Conservation (phyloP, 92 coral and sea anemone genomes). For the Galaxea fascicularis region DNA sequence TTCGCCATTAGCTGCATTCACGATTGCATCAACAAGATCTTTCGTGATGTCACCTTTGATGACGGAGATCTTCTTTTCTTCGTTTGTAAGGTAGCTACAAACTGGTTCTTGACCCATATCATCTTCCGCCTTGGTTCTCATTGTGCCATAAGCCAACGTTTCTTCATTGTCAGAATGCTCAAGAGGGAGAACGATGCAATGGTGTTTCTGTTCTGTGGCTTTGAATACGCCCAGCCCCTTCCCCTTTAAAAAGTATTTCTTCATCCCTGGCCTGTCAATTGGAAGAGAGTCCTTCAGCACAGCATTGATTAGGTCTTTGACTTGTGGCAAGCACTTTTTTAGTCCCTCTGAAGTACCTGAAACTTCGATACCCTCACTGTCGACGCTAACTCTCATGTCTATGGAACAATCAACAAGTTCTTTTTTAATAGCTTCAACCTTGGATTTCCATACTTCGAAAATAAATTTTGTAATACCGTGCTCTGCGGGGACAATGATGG, state of each 20-base stretch:
- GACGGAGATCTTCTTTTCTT: slow-evolving; percentile 58
- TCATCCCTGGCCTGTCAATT: slow-evolving; percentile 82
- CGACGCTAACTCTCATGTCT: slow-evolving; percentile 38
- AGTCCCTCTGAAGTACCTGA: slow-evolving; percentile 82
- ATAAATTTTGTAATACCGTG: slow-evolving; percentile 54
- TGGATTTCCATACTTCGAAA: slow-evolving; percentile 39
- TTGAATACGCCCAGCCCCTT: slow-evolving; percentile 43
- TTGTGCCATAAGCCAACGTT: background rate
- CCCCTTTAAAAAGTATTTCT: slow-evolving; percentile 52
- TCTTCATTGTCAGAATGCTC: slow-evolving; percentile 16
- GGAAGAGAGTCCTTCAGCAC: slow-evolving; percentile 24
- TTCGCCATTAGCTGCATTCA: slow-evolving; percentile 75
- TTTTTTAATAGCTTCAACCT: slow-evolving; percentile 48
- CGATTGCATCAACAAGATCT: slow-evolving; percentile 76
- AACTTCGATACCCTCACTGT: slow-evolving; percentile 42
- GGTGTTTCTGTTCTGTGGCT: slow-evolving; percentile 26
- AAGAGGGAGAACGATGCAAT: slow-evolving; percentile 38
- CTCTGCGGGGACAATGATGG: slow-evolving; percentile 2
- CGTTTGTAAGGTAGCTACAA: slow-evolving; percentile 58
- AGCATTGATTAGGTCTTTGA: slow-evolving; percentile 25
- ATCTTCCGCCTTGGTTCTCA: background rate
- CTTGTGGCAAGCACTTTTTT: slow-evolving; percentile 7
- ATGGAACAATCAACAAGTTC: slow-evolving; percentile 49
- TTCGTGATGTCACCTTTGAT: slow-evolving; percentile 83
- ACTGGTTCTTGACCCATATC: background rate